Evolutionary conservation across 1,140 invertebrate genomes (phyloP).

Genomic region (Cyphomyrmex costatus): DNA sequence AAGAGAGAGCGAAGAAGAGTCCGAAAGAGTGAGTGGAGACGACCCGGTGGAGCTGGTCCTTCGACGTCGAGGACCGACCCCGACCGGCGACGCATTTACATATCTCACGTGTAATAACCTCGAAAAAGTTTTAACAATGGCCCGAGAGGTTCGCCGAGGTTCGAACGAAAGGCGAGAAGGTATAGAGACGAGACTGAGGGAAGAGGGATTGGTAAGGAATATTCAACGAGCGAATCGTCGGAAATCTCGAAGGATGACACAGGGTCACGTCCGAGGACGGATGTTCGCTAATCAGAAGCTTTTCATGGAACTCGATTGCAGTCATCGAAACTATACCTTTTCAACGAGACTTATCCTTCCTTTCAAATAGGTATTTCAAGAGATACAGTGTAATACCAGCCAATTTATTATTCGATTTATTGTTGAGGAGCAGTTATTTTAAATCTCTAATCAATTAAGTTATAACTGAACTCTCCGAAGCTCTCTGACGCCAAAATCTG

Average conservation of each 20-base stretch:
- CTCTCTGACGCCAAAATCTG: no score
- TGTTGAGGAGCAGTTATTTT: background rate
- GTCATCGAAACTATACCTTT: background rate
- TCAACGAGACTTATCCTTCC: background rate
- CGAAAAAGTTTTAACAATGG: conserved; percentile 79
- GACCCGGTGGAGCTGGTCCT: conserved; percentile 69
- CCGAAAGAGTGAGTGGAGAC: conserved; percentile 67
- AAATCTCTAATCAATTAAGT: no score
- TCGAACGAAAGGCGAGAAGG: conserved; percentile 48
- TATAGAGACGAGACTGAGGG: conserved; percentile 19
- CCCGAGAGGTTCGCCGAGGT: conserved; percentile 44
- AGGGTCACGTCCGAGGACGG: background rate
- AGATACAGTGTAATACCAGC: background rate
- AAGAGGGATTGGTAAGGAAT: conserved; percentile 32
- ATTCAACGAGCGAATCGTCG: conserved; percentile 53
- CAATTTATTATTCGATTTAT: background rate
- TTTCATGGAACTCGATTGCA: background rate
- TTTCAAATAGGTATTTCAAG: background rate
- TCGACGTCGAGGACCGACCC: conserved; percentile 75
- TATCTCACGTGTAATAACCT: conserved; percentile 79
- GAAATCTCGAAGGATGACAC: conserved; percentile 20
- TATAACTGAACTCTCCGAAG: no score
- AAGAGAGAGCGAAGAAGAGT: conserved; percentile 64
- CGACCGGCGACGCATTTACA: conserved; percentile 74
- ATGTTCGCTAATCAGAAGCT: conserved; percentile 1